Percentiles rank a stretch among this genome's conserved stretches.
These are phyloP conservation scores for Porites lobata DNA, from an alignment of 92 coral and sea anemone species.

Conservation along the genomic window DNA sequence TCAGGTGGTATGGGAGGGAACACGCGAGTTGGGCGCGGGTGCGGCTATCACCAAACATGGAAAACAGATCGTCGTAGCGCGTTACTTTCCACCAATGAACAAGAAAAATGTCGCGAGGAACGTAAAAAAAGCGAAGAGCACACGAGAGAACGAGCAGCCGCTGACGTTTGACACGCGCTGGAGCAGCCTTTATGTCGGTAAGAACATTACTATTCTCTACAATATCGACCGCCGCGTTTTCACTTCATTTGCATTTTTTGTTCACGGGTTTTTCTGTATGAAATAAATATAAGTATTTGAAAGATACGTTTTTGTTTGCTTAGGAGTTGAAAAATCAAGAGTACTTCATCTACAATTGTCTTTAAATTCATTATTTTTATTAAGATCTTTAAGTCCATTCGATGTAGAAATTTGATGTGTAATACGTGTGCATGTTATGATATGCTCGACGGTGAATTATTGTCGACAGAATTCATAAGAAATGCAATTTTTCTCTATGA, in stretches of 20 bases:
- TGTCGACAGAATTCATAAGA: conserved; percentile 4
- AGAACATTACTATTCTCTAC: conserved; percentile 16
- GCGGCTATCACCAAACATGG: conserved; percentile 86
- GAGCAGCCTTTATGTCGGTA: conserved; percentile 73
- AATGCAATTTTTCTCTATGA: not conserved
- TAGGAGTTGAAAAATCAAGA: not conserved
- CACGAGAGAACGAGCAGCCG: conserved; percentile 35
- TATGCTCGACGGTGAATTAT: not conserved
- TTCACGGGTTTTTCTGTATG: conserved; percentile 7
- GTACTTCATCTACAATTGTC: not conserved
- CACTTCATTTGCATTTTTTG: conserved; percentile 35
- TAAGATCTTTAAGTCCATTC: not conserved
- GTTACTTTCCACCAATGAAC: conserved; percentile 88
- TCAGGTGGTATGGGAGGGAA: conserved; percentile 95
- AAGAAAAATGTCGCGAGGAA: conserved; percentile 76
- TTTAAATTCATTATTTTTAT: not conserved
- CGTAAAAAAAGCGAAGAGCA: conserved; percentile 60
- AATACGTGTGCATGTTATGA: conserved; percentile 21
- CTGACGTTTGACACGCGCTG: conserved; percentile 46
- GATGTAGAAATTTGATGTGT: not conserved
- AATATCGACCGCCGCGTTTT: conserved; percentile 44
- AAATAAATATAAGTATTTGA: conserved; percentile 17
- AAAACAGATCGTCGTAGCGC: conserved; percentile 93
- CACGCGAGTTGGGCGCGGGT: conserved; percentile 95
- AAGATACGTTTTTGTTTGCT: not conserved